A percentile compares a stretch with the other conserved stretches of the same genome.
Conservation (phyloP, 2,888 invertebrate species). For the Hyles lineata region DNA sequence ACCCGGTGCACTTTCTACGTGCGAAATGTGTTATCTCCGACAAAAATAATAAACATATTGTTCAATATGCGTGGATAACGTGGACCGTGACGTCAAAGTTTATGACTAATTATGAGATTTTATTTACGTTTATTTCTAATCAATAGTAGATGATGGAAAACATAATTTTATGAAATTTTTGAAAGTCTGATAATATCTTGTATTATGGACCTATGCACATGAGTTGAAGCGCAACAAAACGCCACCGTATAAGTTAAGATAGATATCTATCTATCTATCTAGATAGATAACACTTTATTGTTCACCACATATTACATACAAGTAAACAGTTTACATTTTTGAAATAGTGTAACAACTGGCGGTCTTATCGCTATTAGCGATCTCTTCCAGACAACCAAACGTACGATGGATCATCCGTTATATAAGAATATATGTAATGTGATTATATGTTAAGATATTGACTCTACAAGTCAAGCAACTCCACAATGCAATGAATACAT, state of each 20-base stretch:
- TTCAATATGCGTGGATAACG: conserved; percentile 2
- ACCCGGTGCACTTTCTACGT: conserved; percentile 15
- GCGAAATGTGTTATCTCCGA: neutral
- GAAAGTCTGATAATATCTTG: neutral
- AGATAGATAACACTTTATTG: no score
- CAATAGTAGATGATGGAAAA: neutral
- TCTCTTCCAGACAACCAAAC: no score
- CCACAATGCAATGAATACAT: no score
- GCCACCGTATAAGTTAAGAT: neutral
- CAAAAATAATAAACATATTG: conserved; percentile 9
- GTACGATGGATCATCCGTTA: no score
- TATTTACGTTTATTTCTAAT: neutral
- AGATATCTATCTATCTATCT: no score
- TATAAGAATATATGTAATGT: no score
- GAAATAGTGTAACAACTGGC: no score
- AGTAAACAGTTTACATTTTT: no score
- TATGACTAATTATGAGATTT: neutral
- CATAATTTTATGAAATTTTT: neutral
- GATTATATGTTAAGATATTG: neutral
- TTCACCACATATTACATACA: no score
- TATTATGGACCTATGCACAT: no score
- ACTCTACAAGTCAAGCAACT: no score
- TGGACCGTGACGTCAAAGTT: neutral
- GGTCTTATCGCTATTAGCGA: no score
- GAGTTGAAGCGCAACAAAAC: neutral